Conservation (phyloP, 2,113 vertebrate genomes). For the Pygathrix nemaeus region DNA sequence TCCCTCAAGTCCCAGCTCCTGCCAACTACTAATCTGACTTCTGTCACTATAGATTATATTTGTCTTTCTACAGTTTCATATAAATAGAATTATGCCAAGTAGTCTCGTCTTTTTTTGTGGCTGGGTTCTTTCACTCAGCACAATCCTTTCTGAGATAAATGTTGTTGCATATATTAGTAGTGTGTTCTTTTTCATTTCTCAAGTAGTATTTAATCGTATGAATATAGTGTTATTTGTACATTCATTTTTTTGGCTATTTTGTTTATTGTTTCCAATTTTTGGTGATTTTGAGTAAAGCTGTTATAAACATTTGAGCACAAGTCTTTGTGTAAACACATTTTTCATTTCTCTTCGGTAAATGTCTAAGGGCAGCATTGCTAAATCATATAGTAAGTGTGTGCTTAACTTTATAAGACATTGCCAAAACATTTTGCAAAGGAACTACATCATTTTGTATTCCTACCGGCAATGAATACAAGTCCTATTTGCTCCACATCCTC, state of each 20-base stretch:
- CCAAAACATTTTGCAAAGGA: constrained; percentile 20
- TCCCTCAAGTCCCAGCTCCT: neutral
- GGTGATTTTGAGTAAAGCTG: constrained; percentile 22
- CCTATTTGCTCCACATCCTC: neutral
- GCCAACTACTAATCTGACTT: neutral
- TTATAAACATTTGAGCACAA: neutral
- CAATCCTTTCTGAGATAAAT: neutral
- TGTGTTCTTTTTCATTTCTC: neutral
- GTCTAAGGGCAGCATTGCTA: neutral
- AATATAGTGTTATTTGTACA: neutral
- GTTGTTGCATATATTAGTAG: neutral
- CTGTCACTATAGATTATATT: neutral
- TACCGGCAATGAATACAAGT: neutral
- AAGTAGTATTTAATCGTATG: neutral
- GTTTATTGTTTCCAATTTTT: neutral
- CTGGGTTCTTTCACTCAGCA: neutral
- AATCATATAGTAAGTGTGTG: neutral
- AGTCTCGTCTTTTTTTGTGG: neutral
- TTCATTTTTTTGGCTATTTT: neutral
- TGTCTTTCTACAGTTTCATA: neutral
- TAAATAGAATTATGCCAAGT: neutral
- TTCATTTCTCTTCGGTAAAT: neutral
- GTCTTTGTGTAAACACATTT: neutral
- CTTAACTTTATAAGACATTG: constrained; percentile 30
- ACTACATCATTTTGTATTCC: neutral